Evolutionary conservation across 2,888 invertebrate species (phyloP).

Genomic region (Chaitophorus viminalis): DNA sequence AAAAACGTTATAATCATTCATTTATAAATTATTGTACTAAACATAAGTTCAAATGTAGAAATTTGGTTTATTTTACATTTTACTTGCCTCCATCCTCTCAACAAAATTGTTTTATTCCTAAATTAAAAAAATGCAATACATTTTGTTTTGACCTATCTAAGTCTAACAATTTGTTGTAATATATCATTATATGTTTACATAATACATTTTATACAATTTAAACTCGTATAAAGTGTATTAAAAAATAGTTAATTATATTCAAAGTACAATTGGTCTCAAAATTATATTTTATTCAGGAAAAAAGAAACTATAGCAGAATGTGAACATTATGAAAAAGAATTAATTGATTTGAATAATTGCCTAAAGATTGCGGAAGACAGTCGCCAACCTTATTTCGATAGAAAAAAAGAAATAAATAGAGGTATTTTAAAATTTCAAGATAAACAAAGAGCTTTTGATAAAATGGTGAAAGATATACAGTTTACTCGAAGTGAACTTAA

Average conservation of each 20-base stretch:
- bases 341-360: constrained; percentile 70
- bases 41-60: too few relatives aligned
- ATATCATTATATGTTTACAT: too few relatives aligned
- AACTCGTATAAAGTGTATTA: not conserved
- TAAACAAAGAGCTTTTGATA: constrained; percentile 28
- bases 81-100: too few relatives aligned
- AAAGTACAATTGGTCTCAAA: not conserved
- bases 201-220: not conserved
- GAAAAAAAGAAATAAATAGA: constrained; percentile 32
- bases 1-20: not conserved
- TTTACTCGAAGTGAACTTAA: constrained; percentile 21
- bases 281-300: constrained; percentile 18
- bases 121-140: too few relatives aligned
- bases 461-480: constrained; percentile 35
- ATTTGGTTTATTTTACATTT: too few relatives aligned
- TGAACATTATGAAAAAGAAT: constrained; percentile 23
- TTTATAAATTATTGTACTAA: not conserved
- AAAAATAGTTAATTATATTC: not conserved
- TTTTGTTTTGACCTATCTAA: too few relatives aligned
- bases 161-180: too few relatives aligned
- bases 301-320: constrained; percentile 28
- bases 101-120: too few relatives aligned
- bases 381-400: constrained; percentile 70
- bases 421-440: constrained; percentile 39
- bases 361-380: constrained; percentile 70